Evolutionary conservation across 1,140 invertebrate genomes (phyloP).

Genomic region (Melanaphis sacchari): DNA sequence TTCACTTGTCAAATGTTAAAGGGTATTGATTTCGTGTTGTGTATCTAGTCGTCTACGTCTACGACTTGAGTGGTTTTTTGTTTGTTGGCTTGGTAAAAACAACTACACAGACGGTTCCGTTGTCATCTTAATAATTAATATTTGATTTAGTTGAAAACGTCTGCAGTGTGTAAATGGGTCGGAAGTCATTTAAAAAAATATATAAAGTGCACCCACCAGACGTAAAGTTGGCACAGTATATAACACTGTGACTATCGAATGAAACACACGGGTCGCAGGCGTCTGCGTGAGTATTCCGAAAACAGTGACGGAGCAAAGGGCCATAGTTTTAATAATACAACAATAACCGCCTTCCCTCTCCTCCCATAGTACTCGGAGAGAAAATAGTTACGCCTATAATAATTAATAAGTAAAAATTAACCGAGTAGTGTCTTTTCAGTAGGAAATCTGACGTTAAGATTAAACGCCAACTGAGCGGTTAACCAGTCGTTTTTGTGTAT

Average conservation of each 20-base stretch:
- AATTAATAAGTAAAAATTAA: background rate
- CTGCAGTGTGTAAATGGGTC: background rate
- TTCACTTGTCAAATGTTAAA: background rate
- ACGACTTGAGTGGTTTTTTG: background rate
- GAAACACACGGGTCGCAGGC: too few relatives aligned
- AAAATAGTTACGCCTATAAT: background rate
- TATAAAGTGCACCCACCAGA: background rate
- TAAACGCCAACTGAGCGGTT: too few relatives aligned
- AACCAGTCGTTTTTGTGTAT: background rate
- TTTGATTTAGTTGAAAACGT: constrained; percentile 18
- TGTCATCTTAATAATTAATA: background rate
- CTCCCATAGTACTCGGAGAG: background rate
- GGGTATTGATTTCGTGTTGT: constrained; percentile 12
- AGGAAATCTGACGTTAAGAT: background rate
- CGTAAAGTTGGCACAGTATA: background rate
- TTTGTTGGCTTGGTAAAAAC: background rate
- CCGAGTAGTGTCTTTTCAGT: background rate
- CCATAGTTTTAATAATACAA: background rate
- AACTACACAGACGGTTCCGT: background rate
- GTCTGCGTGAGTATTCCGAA: too few relatives aligned
- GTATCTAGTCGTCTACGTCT: background rate
- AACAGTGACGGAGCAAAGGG: background rate
- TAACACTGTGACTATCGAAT: background rate
- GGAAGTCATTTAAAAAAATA: background rate
- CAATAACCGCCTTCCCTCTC: too few relatives aligned